Percentiles rank a stretch among this genome's conserved stretches.
phyloP scores from a whole-genome alignment of 2,797 vertebrate species.

The Nasua narica region DNA sequence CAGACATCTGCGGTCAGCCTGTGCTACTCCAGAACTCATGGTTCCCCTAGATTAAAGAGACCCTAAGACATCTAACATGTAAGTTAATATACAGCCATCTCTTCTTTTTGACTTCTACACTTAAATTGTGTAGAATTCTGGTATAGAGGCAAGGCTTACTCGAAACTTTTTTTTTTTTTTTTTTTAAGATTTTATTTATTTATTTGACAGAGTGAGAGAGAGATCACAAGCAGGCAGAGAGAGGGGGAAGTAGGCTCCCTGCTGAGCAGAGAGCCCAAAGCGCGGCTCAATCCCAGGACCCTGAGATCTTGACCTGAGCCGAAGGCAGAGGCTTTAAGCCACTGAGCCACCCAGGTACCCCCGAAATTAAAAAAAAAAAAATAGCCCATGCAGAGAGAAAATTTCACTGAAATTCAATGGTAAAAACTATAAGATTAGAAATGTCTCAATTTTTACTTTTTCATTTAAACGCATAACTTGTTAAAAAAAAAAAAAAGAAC shows the following conservation, averaged over 20 bases:
- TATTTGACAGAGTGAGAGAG: too few relatives aligned
- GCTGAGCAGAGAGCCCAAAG: too few relatives aligned
- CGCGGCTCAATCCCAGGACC: too few relatives aligned
- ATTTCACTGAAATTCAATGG: background rate
- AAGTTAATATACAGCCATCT: background rate
- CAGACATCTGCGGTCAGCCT: background rate
- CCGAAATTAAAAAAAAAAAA: too few relatives aligned
- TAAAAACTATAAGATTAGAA: background rate
- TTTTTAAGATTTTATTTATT: too few relatives aligned
- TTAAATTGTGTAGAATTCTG: slow-evolving; percentile 11
- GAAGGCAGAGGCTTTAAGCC: too few relatives aligned
- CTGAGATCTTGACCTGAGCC: too few relatives aligned
- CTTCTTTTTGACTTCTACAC: background rate
- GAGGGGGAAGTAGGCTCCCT: too few relatives aligned
- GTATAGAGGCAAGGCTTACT: background rate
- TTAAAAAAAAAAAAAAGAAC: background rate
- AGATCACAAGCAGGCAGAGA: too few relatives aligned
- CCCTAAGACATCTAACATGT: background rate
- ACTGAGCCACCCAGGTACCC: too few relatives aligned
- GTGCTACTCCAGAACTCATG: background rate
- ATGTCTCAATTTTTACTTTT: background rate
- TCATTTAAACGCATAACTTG: background rate
- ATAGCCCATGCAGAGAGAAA: background rate
- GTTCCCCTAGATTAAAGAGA: background rate
- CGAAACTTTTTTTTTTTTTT: too few relatives aligned